Percentiles rank a stretch among this genome's conserved stretches.
phyloP scores from a whole-genome alignment of 2,113 vertebrate genomes.

The Gymnorhina tibicen region DNA sequence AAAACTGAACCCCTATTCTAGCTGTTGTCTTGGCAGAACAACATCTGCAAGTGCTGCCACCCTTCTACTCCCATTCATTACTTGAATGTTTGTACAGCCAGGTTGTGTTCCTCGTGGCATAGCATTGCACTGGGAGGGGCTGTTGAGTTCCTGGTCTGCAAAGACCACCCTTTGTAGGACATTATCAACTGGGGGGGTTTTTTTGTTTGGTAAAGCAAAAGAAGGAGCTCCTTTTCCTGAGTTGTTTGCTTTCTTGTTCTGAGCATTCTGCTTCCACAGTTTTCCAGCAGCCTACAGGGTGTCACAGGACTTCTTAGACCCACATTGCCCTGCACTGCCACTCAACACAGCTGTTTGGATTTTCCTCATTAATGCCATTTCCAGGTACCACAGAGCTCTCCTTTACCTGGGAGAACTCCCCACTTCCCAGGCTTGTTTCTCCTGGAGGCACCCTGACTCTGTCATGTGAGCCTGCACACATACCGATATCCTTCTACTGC shows the following conservation, averaged over 20 bases:
- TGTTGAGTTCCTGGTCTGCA: neutral
- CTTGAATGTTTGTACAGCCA: neutral
- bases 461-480: neutral
- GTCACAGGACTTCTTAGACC: neutral
- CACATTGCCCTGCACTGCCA: neutral
- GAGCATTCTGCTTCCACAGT: accelerated
- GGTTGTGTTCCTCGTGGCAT: neutral
- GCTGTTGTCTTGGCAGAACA: neutral
- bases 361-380: neutral
- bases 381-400: neutral
- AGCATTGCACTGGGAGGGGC: neutral
- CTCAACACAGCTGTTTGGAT: neutral
- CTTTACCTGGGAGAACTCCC: neutral
- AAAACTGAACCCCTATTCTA: neutral
- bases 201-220: neutral
- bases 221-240: neutral
- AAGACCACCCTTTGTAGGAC: neutral
- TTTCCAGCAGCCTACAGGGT: neutral
- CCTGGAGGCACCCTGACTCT: neutral
- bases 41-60: neutral
- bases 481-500: neutral
- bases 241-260: neutral
- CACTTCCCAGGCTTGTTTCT: neutral
- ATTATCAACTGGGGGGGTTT: neutral
- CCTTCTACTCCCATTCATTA: neutral